phyloP scores from a whole-genome alignment of 2,113 vertebrate species.

The Phrynocephalus versicolor region DNA sequence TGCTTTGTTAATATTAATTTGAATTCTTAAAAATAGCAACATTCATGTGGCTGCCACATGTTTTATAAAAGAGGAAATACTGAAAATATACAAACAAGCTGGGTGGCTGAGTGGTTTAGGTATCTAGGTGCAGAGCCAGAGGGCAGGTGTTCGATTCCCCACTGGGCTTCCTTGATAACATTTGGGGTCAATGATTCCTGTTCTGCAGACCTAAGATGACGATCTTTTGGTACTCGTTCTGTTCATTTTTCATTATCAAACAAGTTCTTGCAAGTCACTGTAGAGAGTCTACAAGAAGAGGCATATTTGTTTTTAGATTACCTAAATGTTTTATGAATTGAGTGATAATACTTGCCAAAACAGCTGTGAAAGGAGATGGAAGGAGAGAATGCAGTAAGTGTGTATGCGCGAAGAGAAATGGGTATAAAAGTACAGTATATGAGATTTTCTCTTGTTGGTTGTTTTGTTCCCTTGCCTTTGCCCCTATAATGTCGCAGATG shows the following conservation, averaged over 20 bases:
- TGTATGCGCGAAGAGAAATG: neutral
- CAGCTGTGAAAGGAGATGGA: neutral
- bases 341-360: no score
- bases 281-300: neutral
- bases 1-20: fast-evolving
- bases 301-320: neutral
- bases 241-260: fast-evolving
- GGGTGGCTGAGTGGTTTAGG: no score
- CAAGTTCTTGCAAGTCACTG: neutral
- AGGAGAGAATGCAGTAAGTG: neutral
- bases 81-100: neutral
- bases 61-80: neutral
- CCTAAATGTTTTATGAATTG: neutral
- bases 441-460: neutral
- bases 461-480: no score
- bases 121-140: no score
- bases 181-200: no score
- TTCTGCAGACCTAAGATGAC: no score
- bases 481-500: no score
- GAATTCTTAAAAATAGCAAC: neutral
- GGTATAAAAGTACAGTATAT: no score
- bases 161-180: no score
- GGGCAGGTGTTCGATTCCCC: no score
- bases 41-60: neutral
- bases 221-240: neutral